Evolutionary conservation across 2,888 invertebrate genomes (phyloP).

Genomic region (Orgyia antiqua): DNA sequence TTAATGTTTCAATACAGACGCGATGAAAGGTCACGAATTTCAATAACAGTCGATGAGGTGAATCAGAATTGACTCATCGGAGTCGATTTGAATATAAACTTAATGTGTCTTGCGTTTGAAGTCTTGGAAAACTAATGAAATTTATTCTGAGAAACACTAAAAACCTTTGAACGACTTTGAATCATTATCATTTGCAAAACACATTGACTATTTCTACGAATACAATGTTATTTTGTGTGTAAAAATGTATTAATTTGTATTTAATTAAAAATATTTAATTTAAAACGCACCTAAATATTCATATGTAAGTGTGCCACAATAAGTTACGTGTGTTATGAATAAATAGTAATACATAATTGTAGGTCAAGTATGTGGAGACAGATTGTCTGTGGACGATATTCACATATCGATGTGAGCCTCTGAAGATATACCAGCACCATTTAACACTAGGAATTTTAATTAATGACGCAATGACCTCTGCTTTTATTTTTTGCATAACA

Average conservation of each 20-base stretch:
- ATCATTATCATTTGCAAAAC: too few species aligned
- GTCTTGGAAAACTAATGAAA: constrained; percentile 4
- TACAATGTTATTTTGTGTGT: constrained; percentile 9
- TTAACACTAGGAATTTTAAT: constrained; percentile 47
- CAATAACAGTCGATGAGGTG: constrained; percentile 28
- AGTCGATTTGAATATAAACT: constrained; percentile 10
- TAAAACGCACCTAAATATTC: constrained; percentile 3
- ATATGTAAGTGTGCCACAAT: constrained; percentile 13
- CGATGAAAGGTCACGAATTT: constrained; percentile 33
- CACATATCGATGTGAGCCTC: constrained; percentile 3
- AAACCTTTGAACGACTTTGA: too few species aligned
- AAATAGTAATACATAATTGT: background rate
- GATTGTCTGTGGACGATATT: constrained; percentile 4
- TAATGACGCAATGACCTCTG: constrained; percentile 59
- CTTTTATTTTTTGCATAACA: constrained; percentile 46
- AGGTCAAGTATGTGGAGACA: background rate
- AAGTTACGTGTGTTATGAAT: constrained; percentile 3
- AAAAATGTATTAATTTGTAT: constrained; percentile 12
- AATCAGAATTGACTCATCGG: constrained; percentile 38
- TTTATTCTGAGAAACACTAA: constrained; percentile 1
- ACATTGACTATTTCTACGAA: too few species aligned
- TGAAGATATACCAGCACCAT: constrained; percentile 35
- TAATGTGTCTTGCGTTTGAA: constrained; percentile 1
- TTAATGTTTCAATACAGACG: constrained; percentile 23
- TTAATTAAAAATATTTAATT: constrained; percentile 5